Evolutionary conservation across 2,888 invertebrate species (phyloP), one percentile per base, ranked within the genome.

Genomic region (Dicyrtoma fusca): DNA sequence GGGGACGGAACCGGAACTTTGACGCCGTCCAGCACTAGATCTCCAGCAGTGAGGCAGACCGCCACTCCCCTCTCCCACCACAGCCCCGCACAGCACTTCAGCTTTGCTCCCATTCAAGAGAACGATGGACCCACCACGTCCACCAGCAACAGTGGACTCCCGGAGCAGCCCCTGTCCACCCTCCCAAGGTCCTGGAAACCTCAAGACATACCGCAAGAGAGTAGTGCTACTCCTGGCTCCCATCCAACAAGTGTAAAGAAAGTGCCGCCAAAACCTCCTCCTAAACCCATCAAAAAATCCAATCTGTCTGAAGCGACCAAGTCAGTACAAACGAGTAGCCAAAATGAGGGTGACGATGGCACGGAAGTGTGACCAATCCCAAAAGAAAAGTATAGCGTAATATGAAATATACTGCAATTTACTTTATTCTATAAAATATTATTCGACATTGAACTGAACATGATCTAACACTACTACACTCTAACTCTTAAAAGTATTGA

Each of bases 241-340:
- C 69, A 70, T 51, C 49, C 62, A 55, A 66, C 49, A 23, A 64
- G 47, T 53, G 64, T 49, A 21, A 76, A 76, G 59, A 75, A 76
- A 64, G 76, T 77, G 23, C 80, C 80, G 2, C 75, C 74, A 10
- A 81, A 80, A 63, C 81, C 81, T 8, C 81, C 81, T 11, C 81
- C 81, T 44, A 81, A 80, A 51, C 81, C 81, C 1, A 75, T 74
- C 5, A 81, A 80, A 47, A 81, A 81, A 73, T 74, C 78, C 44
- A 73, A 69, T 62, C 23, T 26, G n/a, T 59, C 68, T 34, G 62
- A 44, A 25, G 47, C 62, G 70, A 51, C 49, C 59, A 69, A 74
- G 69, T 68, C 65, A 71, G 74, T 63, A 72, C 72, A 70, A 70
- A 62, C 59, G 25, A 69, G 21, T 42, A 69, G 21, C 42, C 57